phyloP scores from a whole-genome alignment of 2,797 vertebrate species.

The Myoxocephalus aenaeus region DNA sequence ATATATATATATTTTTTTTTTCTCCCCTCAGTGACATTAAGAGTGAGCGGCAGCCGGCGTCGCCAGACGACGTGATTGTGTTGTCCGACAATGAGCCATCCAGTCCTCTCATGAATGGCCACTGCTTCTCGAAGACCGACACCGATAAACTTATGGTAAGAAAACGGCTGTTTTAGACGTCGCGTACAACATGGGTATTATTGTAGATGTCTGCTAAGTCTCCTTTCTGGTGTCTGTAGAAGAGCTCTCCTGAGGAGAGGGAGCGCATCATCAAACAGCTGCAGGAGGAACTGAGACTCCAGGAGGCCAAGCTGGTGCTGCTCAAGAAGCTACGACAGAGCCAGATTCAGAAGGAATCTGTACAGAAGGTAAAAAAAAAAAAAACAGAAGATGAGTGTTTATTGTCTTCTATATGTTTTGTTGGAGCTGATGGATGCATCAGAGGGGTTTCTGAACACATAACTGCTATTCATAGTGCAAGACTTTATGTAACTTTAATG shows the following conservation, averaged over 20 bases:
- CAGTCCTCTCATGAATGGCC: slow-evolving; percentile 94
- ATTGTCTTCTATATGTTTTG: background rate
- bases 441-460: too few species aligned
- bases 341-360: slow-evolving; percentile 95
- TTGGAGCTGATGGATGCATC: background rate
- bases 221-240: slow-evolving; percentile 74
- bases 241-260: slow-evolving; percentile 92
- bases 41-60: slow-evolving; percentile 88
- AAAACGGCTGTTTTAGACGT: background rate
- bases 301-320: slow-evolving; percentile 96
- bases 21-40: slow-evolving; percentile 86
- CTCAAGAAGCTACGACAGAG: slow-evolving; percentile 98
- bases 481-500: background rate
- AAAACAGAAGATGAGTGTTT: background rate
- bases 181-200: background rate
- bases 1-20: background rate
- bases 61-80: slow-evolving; percentile 95
- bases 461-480: background rate
- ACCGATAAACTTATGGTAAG: slow-evolving; percentile 94
- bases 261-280: slow-evolving; percentile 94
- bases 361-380: slow-evolving; percentile 88
- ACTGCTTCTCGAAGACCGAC: slow-evolving; percentile 88
- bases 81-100: slow-evolving; percentile 94
- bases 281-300: slow-evolving; percentile 94
- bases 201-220: background rate